Evolutionary conservation across 2,888 invertebrate genomes (phyloP), one percentile per base, ranked within the genome.

Genomic region (Cephus sareptanus): DNA sequence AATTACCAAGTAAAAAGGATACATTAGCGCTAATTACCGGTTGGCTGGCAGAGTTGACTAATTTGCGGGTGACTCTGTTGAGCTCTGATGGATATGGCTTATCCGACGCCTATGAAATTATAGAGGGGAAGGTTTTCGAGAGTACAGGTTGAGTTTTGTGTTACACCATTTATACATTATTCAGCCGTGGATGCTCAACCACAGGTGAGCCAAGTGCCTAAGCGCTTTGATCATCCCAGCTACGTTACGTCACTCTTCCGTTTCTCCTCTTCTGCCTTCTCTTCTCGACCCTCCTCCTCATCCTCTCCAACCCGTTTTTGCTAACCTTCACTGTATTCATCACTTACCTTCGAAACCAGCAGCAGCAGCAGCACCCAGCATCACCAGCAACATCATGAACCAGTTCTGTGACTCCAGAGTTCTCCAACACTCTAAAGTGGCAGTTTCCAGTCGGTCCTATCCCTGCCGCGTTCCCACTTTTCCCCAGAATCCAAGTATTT

Each of bases 151-250:
- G 74, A 74, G 30, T 79, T 78, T 77, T 77, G 73, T 75, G 71
- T 74, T 80, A 74, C 79, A 76, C 75, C 81, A 79, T 79, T 83
- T 79, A 79, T 81, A 78, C 79, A 82, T 83, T 80, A 82, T 83
- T 79, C 79, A 83, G 75, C 71, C 73, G 73, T 56, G 76, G 76
- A 80, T 81, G 77, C 74, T 79, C 73, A 34, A 79, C 74, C 80
- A 74, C 77, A 79, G 78, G 78, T 77, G 76, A 76, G 80, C 75
- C 56, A 78, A 76, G 56, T 79, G 68, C 73, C 73, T 75, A 76
- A 78, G 74, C 76, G 79, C 75, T 80, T 80, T 79, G 76, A 81
- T 81, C 79, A 76, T 78, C 40, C 74, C 70, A 35, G 69, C 78
- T 78, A 73, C 56, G 71, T 74, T 71, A 73, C 73, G 71, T 76